phyloP scores from a whole-genome alignment of 2,797 vertebrate species.

The Coluber constrictor region DNA sequence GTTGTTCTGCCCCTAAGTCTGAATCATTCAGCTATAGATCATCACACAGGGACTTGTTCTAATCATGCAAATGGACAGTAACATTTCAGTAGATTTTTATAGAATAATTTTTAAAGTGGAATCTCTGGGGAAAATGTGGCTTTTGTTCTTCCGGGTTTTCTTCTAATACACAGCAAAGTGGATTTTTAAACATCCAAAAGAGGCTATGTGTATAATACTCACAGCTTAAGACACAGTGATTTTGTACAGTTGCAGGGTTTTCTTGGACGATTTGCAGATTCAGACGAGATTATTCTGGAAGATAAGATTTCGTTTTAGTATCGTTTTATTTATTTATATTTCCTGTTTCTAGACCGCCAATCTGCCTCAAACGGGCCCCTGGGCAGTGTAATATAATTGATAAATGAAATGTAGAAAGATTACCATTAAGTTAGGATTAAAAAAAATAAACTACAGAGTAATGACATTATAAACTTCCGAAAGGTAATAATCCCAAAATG shows the following conservation, averaged over 20 bases:
- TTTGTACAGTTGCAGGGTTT: slow-evolving; percentile 99
- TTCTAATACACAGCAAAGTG: neutral
- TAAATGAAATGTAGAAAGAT: neutral
- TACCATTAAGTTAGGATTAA: neutral
- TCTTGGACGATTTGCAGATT: slow-evolving; percentile 87
- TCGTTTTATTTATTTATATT: neutral
- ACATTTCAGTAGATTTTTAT: neutral
- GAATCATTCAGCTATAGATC: neutral
- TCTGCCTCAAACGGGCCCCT: neutral
- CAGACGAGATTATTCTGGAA: slow-evolving; percentile 78
- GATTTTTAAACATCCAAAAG: neutral
- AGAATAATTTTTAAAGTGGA: neutral
- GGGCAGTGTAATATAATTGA: neutral
- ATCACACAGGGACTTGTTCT: neutral
- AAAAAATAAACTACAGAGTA: neutral
- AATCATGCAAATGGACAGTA: neutral
- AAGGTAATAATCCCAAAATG: neutral
- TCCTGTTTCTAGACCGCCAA: neutral
- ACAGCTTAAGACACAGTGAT: slow-evolving; percentile 97
- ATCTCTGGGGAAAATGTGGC: neutral
- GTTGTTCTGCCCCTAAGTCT: neutral
- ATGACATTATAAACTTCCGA: neutral
- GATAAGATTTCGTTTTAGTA: neutral
- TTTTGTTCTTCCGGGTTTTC: neutral
- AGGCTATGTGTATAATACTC: slow-evolving; percentile 67